These are phyloP conservation scores for Vireo griseus DNA, from an alignment of 2,797 vertebrate genomes.

Conservation along the genomic window DNA sequence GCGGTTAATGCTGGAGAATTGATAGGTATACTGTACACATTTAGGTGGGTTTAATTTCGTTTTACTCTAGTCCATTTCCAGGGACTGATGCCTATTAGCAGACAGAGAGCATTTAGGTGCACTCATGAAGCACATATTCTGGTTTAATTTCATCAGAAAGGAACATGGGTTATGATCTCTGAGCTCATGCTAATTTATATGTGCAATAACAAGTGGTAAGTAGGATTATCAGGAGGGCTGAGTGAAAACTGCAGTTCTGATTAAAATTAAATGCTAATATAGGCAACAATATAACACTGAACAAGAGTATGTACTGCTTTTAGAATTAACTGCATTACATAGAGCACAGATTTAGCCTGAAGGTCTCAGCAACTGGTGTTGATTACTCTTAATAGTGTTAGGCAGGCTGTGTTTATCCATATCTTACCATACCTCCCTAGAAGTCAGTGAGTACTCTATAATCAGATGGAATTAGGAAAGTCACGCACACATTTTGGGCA, in stretches of 20 bases:
- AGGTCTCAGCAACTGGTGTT: neutral
- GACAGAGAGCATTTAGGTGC: neutral
- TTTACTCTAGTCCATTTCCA: neutral
- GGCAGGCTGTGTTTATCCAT: neutral
- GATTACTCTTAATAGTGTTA: neutral
- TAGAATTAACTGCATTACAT: neutral
- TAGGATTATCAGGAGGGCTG: neutral
- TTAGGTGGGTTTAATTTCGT: neutral
- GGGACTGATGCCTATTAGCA: neutral
- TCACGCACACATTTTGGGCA: neutral
- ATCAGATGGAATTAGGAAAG: neutral
- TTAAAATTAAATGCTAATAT: neutral
- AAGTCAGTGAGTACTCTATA: neutral
- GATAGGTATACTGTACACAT: neutral
- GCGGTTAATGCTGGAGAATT: neutral
- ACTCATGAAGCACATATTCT: neutral
- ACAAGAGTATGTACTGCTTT: neutral
- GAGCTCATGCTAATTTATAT: neutral
- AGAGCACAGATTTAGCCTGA: neutral
- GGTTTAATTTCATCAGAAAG: conserved; percentile 13
- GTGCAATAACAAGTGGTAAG: neutral
- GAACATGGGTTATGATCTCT: neutral
- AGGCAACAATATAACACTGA: neutral
- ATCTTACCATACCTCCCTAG: neutral
- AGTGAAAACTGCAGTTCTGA: neutral